phyloP scores from a whole-genome alignment of 2,797 vertebrate genomes.

The Premnoplex brunnescens region DNA sequence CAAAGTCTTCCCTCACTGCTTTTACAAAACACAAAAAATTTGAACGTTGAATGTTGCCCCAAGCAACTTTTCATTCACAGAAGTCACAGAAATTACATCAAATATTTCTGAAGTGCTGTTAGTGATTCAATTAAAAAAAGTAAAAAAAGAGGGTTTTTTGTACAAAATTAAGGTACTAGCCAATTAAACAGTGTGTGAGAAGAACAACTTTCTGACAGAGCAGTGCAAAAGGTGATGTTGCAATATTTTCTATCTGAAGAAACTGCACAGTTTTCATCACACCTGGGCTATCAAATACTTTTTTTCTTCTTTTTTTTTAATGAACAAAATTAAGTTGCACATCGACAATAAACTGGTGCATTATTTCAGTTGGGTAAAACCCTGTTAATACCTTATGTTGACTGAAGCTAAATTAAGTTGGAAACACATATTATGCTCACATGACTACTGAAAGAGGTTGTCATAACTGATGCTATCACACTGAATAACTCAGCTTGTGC shows the following conservation, averaged over 20 bases:
- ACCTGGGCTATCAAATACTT: background rate
- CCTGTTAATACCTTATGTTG: background rate
- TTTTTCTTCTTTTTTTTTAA: background rate
- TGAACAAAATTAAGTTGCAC: background rate
- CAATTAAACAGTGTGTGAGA: background rate
- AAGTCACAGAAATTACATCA: background rate
- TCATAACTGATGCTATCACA: constrained; percentile 52
- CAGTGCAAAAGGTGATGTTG: background rate
- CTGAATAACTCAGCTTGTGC: constrained; percentile 6
- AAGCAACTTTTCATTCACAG: background rate
- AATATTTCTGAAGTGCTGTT: background rate
- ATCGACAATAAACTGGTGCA: background rate
- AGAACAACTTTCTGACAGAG: background rate
- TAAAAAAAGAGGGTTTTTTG: background rate
- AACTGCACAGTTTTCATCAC: background rate
- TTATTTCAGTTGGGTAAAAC: background rate
- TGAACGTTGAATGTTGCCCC: background rate
- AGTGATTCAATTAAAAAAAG: background rate
- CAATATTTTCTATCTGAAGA: background rate
- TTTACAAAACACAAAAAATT: background rate
- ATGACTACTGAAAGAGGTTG: constrained; percentile 32
- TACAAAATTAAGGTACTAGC: background rate
- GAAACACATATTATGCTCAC: background rate
- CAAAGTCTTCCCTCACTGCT: background rate
- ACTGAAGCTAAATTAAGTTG: constrained; percentile 34